phyloP scores from a whole-genome alignment of 2,888 invertebrate genomes.

The Campoletis raptor region DNA sequence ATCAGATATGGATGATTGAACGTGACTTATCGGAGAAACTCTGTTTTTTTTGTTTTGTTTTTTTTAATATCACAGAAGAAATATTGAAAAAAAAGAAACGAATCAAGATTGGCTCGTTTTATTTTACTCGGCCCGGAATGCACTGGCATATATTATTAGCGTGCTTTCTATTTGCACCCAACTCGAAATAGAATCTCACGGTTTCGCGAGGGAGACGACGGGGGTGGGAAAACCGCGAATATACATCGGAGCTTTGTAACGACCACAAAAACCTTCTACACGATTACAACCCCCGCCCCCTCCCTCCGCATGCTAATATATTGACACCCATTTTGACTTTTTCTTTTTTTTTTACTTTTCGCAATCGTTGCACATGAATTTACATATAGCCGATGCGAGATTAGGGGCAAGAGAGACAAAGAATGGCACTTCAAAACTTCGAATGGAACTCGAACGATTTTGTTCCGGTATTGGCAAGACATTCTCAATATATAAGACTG shows the following conservation, averaged over 20 bases:
- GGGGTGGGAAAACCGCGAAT: conserved; percentile 52
- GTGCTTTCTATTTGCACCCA: conserved; percentile 77
- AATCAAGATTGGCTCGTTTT: conserved; percentile 58
- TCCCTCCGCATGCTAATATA: conserved; percentile 34
- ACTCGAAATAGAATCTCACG: conserved; percentile 75
- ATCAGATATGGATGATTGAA: not conserved
- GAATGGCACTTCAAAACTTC: conserved; percentile 35
- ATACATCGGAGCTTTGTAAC: conserved; percentile 33
- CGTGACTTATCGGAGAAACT: not conserved
- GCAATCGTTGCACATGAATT: conserved; percentile 44
- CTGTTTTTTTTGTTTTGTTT: not conserved
- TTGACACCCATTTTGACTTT: conserved; percentile 41
- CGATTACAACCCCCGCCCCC: conserved; percentile 10
- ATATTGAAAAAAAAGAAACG: conserved; percentile 49
- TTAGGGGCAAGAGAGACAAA: conserved; percentile 9
- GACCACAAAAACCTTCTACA: conserved; percentile 16
- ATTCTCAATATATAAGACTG: conserved; percentile 18
- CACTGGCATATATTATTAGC: conserved; percentile 76
- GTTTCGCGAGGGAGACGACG: conserved; percentile 47
- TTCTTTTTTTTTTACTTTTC: conserved; percentile 49
- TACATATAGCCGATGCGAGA: not conserved
- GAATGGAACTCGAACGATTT: conserved; percentile 57
- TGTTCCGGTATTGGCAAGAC: conserved; percentile 58
- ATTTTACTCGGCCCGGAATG: conserved; percentile 73
- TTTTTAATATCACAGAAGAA: conserved; percentile 7